A percentile compares a stretch with the other conserved stretches of the same genome.
Evolutionary conservation across 2,797 vertebrate genomes (phyloP).

Genomic region (Gephyroberyx darwinii): DNA sequence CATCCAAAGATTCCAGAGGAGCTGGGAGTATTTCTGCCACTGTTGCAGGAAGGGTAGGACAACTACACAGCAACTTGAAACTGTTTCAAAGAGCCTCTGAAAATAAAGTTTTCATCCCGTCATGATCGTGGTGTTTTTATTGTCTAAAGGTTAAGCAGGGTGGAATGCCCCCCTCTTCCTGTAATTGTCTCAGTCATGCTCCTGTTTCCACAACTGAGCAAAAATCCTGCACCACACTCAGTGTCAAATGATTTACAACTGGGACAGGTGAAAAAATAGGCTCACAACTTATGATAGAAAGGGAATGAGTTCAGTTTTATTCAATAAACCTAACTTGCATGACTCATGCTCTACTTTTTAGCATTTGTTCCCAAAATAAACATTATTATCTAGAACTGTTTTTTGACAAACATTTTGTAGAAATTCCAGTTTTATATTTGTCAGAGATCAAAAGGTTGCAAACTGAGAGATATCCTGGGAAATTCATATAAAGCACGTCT

Average conservation of each 20-base stretch:
- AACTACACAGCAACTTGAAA: constrained; percentile 67
- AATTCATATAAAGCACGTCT: constrained; percentile 31
- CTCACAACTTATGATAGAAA: neutral
- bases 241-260: constrained; percentile 16
- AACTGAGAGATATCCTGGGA: neutral
- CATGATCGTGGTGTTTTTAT: constrained; percentile 61
- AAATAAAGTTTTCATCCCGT: constrained; percentile 64
- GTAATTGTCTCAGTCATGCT: constrained; percentile 63
- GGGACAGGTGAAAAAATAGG: constrained; percentile 3
- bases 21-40: constrained; percentile 56
- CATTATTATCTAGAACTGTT: neutral
- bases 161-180: constrained; percentile 57
- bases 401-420: neutral
- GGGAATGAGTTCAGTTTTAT: neutral
- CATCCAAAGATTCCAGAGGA: constrained; percentile 67
- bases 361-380: neutral
- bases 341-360: neutral
- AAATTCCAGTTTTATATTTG: constrained; percentile 18
- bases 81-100: constrained; percentile 53
- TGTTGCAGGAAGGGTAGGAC: constrained; percentile 58
- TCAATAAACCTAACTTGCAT: neutral
- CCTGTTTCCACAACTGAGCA: constrained; percentile 65
- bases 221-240: constrained; percentile 25
- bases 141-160: constrained; percentile 48
- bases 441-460: constrained; percentile 38